Base-by-base conservation (phyloP, 2,113 vertebrate species). In the Tragelaphus imberbis region DNA sequence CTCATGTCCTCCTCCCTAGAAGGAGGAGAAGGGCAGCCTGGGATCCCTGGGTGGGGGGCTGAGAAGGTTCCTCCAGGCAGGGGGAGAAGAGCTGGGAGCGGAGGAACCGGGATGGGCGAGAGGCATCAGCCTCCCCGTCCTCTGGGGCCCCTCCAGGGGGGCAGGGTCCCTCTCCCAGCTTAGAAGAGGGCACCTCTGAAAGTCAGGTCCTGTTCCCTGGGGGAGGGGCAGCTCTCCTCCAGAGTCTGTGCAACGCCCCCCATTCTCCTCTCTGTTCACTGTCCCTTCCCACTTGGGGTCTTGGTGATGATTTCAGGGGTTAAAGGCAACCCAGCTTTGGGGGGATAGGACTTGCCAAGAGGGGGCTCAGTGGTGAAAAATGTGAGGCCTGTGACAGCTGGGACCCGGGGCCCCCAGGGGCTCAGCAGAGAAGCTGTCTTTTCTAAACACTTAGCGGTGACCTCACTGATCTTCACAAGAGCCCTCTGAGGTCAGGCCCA, bases 361-460 rank as follows among this genome's bases (percentile, higher is more conserved):
- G 16, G 27, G 16, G 49, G 75, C 49, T 84, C 81, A 36, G 55
- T 17, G 55, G 6, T 13, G 44, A 21, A 12, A 82, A 12, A 9
- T 7, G 16, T 6, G 33, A 40, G 27, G 0, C 7, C 27, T 0
- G n/a, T 28, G 55, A 2, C 19, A 23, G 58, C 30, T 7, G 44
- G 40, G 53, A 14, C 58, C 0, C 0, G 15, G 40, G 77, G n/a
- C 84, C 30, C 49, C n/a, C 0, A 15, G 77, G 2, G 40, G 40
- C 84, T 71, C 25, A 14, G 23, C 30, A 23, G 53, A 15, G 59
- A 75, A 58, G 59, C 33, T 10, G 7, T 30, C 63, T 7, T n/a
- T 49, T 17, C 3, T 2, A 30, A 21, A 63, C 27, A 44, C 28
- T 25, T 1, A 16, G 85, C 2, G 2, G 23, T 21, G 55, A 56